These are phyloP conservation scores for Cyprinodon diabolis DNA, from an alignment of 2,797 vertebrate species.

Conservation along the genomic window DNA sequence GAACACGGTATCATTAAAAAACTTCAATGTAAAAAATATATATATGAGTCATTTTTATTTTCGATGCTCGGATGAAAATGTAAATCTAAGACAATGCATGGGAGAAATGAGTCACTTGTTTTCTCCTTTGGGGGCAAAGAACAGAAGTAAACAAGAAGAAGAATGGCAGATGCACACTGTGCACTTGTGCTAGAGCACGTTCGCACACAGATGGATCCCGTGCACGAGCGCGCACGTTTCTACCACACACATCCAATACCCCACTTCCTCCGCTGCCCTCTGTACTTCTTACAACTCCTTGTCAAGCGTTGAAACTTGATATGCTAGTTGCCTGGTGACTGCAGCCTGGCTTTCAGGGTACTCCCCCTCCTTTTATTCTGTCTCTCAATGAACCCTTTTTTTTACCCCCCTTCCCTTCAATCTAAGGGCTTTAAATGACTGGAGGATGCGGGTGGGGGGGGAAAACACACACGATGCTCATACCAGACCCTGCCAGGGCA, in stretches of 20 bases:
- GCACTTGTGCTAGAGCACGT: slow-evolving; percentile 25
- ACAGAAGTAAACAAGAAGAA: slow-evolving; percentile 31
- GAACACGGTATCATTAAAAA: slow-evolving; percentile 34
- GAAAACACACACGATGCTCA: slow-evolving; percentile 66
- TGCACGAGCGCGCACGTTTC: slow-evolving; percentile 18
- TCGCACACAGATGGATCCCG: slow-evolving; percentile 40
- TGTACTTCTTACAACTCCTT: slow-evolving; percentile 74
- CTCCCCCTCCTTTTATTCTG: slow-evolving; percentile 75
- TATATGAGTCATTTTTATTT: slow-evolving; percentile 10
- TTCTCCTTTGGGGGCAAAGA: slow-evolving; percentile 30
- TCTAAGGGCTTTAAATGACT: slow-evolving; percentile 72
- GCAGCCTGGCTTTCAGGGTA: slow-evolving; percentile 71
- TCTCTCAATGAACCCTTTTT: slow-evolving; percentile 71
- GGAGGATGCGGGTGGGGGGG: slow-evolving; percentile 56
- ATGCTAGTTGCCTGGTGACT: slow-evolving; percentile 81
- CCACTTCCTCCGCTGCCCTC: slow-evolving; percentile 44
- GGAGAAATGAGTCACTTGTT: slow-evolving; percentile 35
- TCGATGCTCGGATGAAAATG: slow-evolving; percentile 1
- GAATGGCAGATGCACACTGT: slow-evolving; percentile 32
- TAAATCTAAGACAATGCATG: slow-evolving; percentile 9
- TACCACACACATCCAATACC: slow-evolving; percentile 22
- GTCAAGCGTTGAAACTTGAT: slow-evolving; percentile 83
- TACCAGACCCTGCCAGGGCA: slow-evolving; percentile 45
- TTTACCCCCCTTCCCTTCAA: slow-evolving; percentile 53
- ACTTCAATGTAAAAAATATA: background rate